Percentiles rank a stretch among this genome's conserved stretches.
Evolutionary conservation across 2,888 invertebrate genomes (phyloP).

Genomic region (Ophion slaviceki): DNA sequence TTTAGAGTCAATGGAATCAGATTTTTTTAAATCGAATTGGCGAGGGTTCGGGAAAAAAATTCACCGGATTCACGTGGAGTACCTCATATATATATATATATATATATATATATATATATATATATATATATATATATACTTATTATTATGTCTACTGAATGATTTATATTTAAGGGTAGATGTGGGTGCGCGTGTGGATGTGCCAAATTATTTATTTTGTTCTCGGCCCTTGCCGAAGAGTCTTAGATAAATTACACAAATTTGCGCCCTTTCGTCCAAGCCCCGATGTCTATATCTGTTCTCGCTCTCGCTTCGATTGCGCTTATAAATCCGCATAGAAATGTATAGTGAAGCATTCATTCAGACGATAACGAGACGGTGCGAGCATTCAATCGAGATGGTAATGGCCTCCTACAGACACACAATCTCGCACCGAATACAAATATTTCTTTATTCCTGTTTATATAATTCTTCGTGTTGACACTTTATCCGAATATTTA

Average conservation of each 20-base stretch:
- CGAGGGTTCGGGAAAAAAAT: too few relatives aligned
- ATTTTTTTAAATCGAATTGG: too few relatives aligned
- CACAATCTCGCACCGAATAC: neutral
- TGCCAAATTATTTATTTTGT: slow-evolving; percentile 57
- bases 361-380: slow-evolving; percentile 36
- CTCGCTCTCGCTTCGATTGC: slow-evolving; percentile 49
- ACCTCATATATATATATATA: slow-evolving; percentile 17
- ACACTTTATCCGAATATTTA: slow-evolving; percentile 45
- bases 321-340: slow-evolving; percentile 7
- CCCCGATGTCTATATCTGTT: slow-evolving; percentile 37
- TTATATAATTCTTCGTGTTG: slow-evolving; percentile 50
- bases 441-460: slow-evolving; percentile 33
- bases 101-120: slow-evolving; percentile 28
- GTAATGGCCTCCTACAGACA: neutral
- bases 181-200: slow-evolving; percentile 60
- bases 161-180: slow-evolving; percentile 47
- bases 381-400: slow-evolving; percentile 17
- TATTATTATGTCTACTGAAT: slow-evolving; percentile 20
- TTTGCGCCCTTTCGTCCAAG: neutral
- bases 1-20: too few relatives aligned
- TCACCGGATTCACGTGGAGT: too few relatives aligned
- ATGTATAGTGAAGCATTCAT: slow-evolving; percentile 10
- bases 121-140: slow-evolving; percentile 21
- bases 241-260: neutral
- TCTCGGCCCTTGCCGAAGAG: slow-evolving; percentile 32